Evolutionary conservation across 2,888 invertebrate species (phyloP).

Genomic region (Cataglyphis albicans): DNA sequence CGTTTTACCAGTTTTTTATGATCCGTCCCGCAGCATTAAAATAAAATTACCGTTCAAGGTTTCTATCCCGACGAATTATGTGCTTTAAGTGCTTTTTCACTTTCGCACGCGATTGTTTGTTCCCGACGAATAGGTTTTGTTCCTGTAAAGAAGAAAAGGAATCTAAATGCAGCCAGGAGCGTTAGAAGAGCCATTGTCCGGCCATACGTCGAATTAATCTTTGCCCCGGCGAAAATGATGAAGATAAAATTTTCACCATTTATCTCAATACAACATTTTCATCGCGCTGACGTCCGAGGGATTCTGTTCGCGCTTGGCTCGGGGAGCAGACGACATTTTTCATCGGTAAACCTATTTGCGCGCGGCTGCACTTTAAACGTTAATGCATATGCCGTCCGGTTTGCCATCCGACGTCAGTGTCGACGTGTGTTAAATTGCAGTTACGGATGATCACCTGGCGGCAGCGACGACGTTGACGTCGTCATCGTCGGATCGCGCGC

Average conservation of each 20-base stretch:
- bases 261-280: slow-evolving; percentile 54
- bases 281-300: slow-evolving; percentile 49
- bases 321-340: slow-evolving; percentile 44
- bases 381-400: slow-evolving; percentile 51
- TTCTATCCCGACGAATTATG: neutral
- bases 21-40: slow-evolving; percentile 24
- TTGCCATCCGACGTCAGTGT: slow-evolving; percentile 30
- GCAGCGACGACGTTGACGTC: neutral
- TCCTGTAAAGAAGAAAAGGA: neutral
- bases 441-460: slow-evolving; percentile 49
- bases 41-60: neutral
- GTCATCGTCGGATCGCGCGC: slow-evolving; percentile 6
- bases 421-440: slow-evolving; percentile 45
- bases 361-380: slow-evolving; percentile 51
- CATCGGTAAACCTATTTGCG: slow-evolving; percentile 55
- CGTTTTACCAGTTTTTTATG: slow-evolving; percentile 28
- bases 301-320: slow-evolving; percentile 1
- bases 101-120: neutral
- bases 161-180: neutral
- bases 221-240: slow-evolving; percentile 32
- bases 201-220: slow-evolving; percentile 37
- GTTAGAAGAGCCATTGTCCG: neutral
- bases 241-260: slow-evolving; percentile 48
- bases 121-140: neutral
- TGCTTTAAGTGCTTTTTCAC: neutral